Evolutionary conservation across 2,113 vertebrate species (phyloP).

Genomic region (Heptranchias perlo): DNA sequence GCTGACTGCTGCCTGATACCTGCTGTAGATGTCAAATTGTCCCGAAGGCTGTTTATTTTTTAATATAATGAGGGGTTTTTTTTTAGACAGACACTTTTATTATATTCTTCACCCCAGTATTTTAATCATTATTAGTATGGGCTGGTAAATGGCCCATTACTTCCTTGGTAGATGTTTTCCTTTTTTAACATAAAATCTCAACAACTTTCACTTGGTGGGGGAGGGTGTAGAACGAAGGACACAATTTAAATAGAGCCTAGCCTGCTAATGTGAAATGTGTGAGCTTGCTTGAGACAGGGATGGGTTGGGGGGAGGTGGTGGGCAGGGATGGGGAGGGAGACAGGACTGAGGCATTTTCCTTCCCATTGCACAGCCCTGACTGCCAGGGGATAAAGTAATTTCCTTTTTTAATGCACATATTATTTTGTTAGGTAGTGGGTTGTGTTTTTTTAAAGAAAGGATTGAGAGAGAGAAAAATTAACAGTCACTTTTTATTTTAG

Average conservation of each 20-base stretch:
- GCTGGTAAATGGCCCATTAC: background rate
- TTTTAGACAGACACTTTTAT: background rate
- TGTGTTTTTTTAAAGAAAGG: background rate
- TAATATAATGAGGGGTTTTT: background rate
- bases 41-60: background rate
- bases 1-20: background rate
- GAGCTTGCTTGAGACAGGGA: slow-evolving; percentile 36
- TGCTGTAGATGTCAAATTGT: background rate
- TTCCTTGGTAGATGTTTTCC: too few species aligned
- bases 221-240: background rate
- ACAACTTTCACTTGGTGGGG: background rate
- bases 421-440: background rate
- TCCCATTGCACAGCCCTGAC: background rate
- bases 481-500: slow-evolving; percentile 45
- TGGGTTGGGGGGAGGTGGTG: background rate
- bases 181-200: background rate
- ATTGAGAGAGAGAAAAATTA: slow-evolving; percentile 46
- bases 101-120: background rate
- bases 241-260: background rate
- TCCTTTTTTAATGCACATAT: background rate
- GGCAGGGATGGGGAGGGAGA: slow-evolving; percentile 46
- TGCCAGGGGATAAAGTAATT: background rate
- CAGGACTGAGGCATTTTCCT: slow-evolving; percentile 52
- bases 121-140: background rate
- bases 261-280: background rate